phyloP scores from a whole-genome alignment of 1,140 invertebrate genomes.

The Rhynchophorus ferrugineus region DNA sequence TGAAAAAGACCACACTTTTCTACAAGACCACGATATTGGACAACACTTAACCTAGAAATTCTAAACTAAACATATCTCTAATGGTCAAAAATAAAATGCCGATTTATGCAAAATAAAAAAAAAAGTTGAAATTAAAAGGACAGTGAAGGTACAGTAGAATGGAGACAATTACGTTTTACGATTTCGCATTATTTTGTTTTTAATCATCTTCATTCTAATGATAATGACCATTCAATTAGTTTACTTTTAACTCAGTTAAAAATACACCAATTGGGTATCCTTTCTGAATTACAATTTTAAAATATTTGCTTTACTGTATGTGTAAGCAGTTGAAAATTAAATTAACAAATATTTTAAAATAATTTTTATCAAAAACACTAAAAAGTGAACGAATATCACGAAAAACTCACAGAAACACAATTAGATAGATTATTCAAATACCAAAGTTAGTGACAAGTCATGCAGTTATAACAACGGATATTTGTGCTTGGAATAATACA shows the following conservation, averaged over 20 bases:
- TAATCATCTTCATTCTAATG: too few relatives aligned
- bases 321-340: too few relatives aligned
- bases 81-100: background rate
- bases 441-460: constrained; percentile 1
- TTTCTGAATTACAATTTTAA: too few relatives aligned
- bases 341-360: background rate
- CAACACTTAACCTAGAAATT: constrained; percentile 32
- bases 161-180: too few relatives aligned
- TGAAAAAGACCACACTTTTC: constrained; percentile 52
- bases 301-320: too few relatives aligned
- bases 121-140: too few relatives aligned
- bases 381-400: background rate
- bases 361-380: background rate
- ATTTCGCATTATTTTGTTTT: too few relatives aligned
- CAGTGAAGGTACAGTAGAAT: too few relatives aligned
- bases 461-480: constrained; percentile 12
- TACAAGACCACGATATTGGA: constrained; percentile 27
- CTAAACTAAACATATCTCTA: constrained; percentile 14
- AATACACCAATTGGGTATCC: too few relatives aligned
- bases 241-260: too few relatives aligned
- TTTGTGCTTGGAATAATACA: background rate
- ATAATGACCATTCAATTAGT: too few relatives aligned
- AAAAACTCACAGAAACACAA: constrained; percentile 5
- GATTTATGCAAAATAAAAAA: constrained; percentile 12
- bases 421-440: background rate